Base-by-base conservation (phyloP, 2,797 vertebrate species). In the Thripadectes ignobilis region DNA sequence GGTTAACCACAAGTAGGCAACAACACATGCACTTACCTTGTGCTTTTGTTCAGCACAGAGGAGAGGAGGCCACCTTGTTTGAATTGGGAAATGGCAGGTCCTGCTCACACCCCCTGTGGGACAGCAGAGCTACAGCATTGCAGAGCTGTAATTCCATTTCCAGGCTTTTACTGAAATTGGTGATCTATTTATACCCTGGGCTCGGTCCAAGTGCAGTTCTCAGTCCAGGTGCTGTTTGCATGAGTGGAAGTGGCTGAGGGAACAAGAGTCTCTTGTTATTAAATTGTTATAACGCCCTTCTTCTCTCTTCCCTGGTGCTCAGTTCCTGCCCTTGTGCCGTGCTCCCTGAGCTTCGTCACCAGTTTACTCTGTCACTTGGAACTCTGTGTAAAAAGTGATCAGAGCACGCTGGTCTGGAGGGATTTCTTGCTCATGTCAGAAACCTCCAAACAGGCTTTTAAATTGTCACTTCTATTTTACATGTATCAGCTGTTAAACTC, bases 261-360 rank as follows among this genome's bases (percentile, higher is more conserved):
- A 59, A 91, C 30, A 75, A 49, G 49, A 78, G 58, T 26, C 6
- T 7, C 48, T 93, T 32, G 21, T 77, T 74, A 49, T 34, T 73
- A 67, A 78, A 78, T 43, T 46, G 46, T 49, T 54, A 6, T 30
- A 5, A 38, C 24, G 14, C 51, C 36, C 23, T 27, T 39, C 19
- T 48, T 81, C 61, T 34, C 20, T 41, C 38, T 61, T 48, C 26
- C 41, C 15, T 24, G 3, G 26, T 4, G 36, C 29, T 58, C 63
- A 14, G 22, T 12, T 63, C n/a, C 52, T 52, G 43, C 36, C 46
- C 49, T 67, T 12, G 58, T 0, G 1, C 68, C 11, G 24, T 0
- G 2, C 11, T 4, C 54, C 8, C 1, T 0, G 1, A 16, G 24
- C 45, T 72, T 61, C 3, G 2, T n/a, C 63, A 34, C 63, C 6